These are phyloP conservation scores for Graphium colonna DNA, from an alignment of 2,888 invertebrate genomes.

Conservation along the genomic window DNA sequence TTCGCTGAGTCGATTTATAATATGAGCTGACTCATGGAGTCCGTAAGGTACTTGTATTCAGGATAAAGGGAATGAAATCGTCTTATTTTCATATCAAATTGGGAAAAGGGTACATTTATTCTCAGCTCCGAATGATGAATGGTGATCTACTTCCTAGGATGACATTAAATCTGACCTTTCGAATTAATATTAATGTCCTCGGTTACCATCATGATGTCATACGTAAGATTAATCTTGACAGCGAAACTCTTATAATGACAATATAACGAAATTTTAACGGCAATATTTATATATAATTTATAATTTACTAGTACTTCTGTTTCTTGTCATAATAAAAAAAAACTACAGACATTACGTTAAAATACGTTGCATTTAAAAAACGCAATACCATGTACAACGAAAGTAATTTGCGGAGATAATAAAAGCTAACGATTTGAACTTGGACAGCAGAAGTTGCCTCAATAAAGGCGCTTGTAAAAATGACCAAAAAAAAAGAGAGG, in stretches of 20 bases:
- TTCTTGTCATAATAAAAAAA: no score
- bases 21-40: constrained; percentile 5
- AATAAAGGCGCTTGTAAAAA: constrained; percentile 2
- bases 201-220: no score
- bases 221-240: no score
- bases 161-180: neutral
- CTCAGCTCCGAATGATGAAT: neutral
- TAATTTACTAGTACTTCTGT: no score
- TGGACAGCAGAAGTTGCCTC: neutral
- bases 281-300: no score
- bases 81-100: neutral
- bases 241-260: no score
- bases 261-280: no score
- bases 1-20: constrained; percentile 2
- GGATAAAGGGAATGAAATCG: neutral
- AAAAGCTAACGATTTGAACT: neutral
- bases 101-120: neutral
- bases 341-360: no score
- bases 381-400: no score
- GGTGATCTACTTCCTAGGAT: neutral
- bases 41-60: neutral
- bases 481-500: neutral
- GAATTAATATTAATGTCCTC: no score
- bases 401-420: neutral
- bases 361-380: no score